Base-by-base conservation (phyloP, 2,888 invertebrate genomes). In the Bembecia ichneumoniformis region DNA sequence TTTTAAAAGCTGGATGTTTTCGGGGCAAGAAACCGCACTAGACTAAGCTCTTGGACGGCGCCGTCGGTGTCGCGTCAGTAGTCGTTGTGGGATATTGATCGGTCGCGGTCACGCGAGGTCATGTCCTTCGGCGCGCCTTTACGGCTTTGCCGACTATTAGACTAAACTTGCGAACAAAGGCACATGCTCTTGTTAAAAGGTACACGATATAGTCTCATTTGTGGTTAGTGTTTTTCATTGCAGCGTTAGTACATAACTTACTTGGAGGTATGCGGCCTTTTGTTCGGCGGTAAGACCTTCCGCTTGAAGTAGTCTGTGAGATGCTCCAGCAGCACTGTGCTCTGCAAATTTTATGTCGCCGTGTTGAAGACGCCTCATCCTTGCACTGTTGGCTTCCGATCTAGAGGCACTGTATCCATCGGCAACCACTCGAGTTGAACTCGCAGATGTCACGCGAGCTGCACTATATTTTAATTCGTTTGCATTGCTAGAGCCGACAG, bases 251-350 rank as follows among this genome's bases (percentile, higher is more conserved):
- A 28, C 28, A 28, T 46, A 51, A 68, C 78, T 79, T 78, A 95
- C 95, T 90, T 95, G 93, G 60, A 93, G 91, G 58, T 93, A 90
- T 52, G 96, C 92, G 57, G 94, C 92, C 70, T 94, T 93, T 77
- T 96, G 94, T 81, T 96, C 95, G 1, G 96, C 93, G 17, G 93
- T 93, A 54, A 96, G 90, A 45, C 96, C 96, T 69, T 96, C 95
- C 54, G 95, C 89, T 78, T 96, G 95, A 55, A 96, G 82, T 58
- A 94, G 88, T 56, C 95, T 93, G 59, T 93, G 90, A 56, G 93
- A 90, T 13, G 95, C 94, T 28, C 93, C 92, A 43, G 94, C 92
- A 43, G 94, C 92, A 64, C 90, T 92, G 57, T 92, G 91, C 78
- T 94, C 94, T 64, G 94, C 93, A 74, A 94, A 95, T 53, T 93